Base-by-base conservation (phyloP, 2,888 invertebrate genomes). In the Baccha elongata region DNA sequence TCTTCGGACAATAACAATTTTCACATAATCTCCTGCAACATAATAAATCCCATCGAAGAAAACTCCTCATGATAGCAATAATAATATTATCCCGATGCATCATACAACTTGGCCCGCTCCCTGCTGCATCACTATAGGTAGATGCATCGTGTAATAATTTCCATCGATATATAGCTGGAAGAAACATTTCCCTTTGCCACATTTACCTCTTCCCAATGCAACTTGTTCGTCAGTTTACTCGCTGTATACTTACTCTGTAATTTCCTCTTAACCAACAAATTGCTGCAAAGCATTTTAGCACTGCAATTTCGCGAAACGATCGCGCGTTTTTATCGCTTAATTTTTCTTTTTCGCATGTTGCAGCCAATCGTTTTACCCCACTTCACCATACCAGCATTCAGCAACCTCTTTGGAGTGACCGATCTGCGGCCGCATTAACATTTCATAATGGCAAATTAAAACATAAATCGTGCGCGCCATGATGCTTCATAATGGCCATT, bases 391-490 rank as follows among this genome's bases (percentile, higher is more conserved):
- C 37, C 37, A 32, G 29, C 7, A n/a, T n/a, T n/a, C 3, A 32
- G 8, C 3, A 8, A 8, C 58, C 71, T 35, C 40, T 67, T 72
- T 67, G 58, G 67, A 73, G 80, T 64, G 80, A 78, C 62, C 83
- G 78, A 73, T 78, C 78, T 62, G 76, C 48, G 83, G 67, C 68
- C 72, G 83, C 83, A 83, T 83, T 83, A 83, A 83, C 83, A 83
- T 83, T 83, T 83, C 83, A 83, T 83, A 83, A 83, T 83, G 83
- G 83, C 83, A 83, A 83, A 83, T 83, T 83, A 83, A 83, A 83
- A 83, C 83, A 83, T 83, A 83, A 83, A 83, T 83, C 83, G 83
- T 83, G 83, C 83, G 83, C 83, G 83, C 83, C 83, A 83, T 83
- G 83, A 83, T 83, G 83, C 83, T 78, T 83, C 78, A 83, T 83